A percentile compares a stretch with the other conserved stretches of the same genome.
Conservation (phyloP, 2,797 vertebrate species). For the Lophius americanus region DNA sequence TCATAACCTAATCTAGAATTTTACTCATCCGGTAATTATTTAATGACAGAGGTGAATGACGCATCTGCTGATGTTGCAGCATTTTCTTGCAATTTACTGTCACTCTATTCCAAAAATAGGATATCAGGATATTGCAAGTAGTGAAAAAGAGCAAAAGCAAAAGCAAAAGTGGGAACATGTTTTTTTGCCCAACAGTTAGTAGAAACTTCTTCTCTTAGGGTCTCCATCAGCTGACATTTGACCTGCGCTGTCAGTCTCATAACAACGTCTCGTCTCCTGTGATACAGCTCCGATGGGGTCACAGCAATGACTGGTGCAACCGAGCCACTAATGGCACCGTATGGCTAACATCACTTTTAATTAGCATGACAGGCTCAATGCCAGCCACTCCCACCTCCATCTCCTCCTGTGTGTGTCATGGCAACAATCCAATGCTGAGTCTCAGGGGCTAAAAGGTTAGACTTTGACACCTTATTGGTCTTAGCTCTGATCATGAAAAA, state of each 20-base stretch:
- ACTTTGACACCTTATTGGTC: constrained; percentile 19
- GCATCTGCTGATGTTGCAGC: neutral
- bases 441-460: constrained; percentile 44
- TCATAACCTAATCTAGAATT: constrained; percentile 33
- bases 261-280: constrained; percentile 38
- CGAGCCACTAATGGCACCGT: constrained; percentile 63
- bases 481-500: constrained; percentile 28
- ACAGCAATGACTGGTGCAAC: constrained; percentile 49
- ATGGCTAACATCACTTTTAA: constrained; percentile 75
- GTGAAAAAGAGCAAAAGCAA: constrained; percentile 5
- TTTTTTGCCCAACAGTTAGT: constrained; percentile 44
- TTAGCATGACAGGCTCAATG: constrained; percentile 69
- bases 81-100: constrained; percentile 22
- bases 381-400: constrained; percentile 28
- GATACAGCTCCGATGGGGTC: constrained; percentile 57
- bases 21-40: constrained; percentile 51
- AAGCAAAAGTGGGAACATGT: constrained; percentile 29
- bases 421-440: constrained; percentile 50
- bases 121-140: constrained; percentile 5
- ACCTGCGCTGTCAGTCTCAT: constrained; percentile 52
- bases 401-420: constrained; percentile 43
- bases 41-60: constrained; percentile 36
- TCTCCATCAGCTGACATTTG: constrained; percentile 55
- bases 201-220: constrained; percentile 16
- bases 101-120: constrained; percentile 8